Evolutionary conservation across 2,888 invertebrate genomes (phyloP), one percentile per base, ranked within the genome.

Genomic region (Catocala nupta): DNA sequence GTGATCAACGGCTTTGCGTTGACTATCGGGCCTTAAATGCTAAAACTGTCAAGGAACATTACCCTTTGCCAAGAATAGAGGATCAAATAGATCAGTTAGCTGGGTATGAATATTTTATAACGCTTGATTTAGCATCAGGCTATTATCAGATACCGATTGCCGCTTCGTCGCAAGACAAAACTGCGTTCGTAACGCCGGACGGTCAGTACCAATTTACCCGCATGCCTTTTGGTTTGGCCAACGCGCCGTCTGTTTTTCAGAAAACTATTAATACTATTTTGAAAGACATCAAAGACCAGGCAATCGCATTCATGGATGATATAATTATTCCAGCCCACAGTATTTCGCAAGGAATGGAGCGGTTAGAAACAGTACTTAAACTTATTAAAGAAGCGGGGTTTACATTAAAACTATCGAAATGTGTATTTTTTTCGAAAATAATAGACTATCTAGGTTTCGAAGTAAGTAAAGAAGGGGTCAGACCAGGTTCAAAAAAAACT

Each of bases 381-480:
- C 6, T 58, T 0, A 11, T 65, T 0, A 48, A 16, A 5, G 1
- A 49, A 1, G 62, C 52, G 9, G 49, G 58, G 0, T n/a, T 65
- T 0, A 59, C 65, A 9, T 33, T 62, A 1, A 66, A 45, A 10
- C 5, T 66, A 8, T 55, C 25, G 25, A 65, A 58, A 44, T 65
- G 61, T 13, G 13, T 51, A n/a, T 61, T 61, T 11, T 55, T 65
- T 9, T 1, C 10, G 1, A 33, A 47, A 5, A n/a, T 3, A 3
- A 55, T 65, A 0, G 61, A 65, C 5, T 66, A 42, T 12, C 43
- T 66, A 1, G 62, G 65, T 3, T 66, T 59, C 10, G 61, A 65
- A 12, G 36, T 65, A 10, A 52, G 42, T 9, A 7, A 39, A 0
- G 5, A 0, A 6, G 65, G 65, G 5, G 53, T 66, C 6, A 42